A percentile compares a stretch with the other conserved stretches of the same genome.
Conservation (phyloP, 2,888 invertebrate species). For the Apantesis nais region DNA sequence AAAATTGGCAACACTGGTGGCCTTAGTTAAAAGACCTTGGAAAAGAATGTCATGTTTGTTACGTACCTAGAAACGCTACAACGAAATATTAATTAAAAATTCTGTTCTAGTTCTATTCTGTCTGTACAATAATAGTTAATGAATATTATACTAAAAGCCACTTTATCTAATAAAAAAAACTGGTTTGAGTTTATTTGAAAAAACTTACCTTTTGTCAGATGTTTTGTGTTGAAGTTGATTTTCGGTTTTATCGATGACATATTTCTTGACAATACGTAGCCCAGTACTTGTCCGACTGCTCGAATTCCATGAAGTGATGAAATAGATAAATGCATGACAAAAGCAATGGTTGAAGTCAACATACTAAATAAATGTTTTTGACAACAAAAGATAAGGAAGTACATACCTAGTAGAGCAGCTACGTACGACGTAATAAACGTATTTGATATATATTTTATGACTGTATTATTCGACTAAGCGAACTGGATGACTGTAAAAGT, state of each 20-base stretch:
- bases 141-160: not conserved
- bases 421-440: too few species aligned
- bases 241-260: slow-evolving; percentile 46
- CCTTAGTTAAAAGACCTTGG: not conserved
- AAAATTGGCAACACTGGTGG: not conserved
- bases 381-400: not conserved
- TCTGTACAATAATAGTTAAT: not conserved
- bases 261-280: slow-evolving; percentile 56
- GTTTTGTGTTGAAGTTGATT: slow-evolving; percentile 71
- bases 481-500: too few species aligned
- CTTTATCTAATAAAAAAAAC: too few species aligned
- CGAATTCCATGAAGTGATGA: slow-evolving; percentile 47
- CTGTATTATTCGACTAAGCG: too few species aligned
- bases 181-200: not conserved
- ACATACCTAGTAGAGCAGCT: too few species aligned
- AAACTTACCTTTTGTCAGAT: slow-evolving; percentile 71
- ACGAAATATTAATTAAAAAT: not conserved
- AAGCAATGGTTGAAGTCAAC: slow-evolving; percentile 3
- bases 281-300: slow-evolving; percentile 57
- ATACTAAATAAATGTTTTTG: slow-evolving; percentile 4
- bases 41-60: not conserved
- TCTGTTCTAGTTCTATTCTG: not conserved
- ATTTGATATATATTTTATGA: too few species aligned
- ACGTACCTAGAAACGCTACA: not conserved
- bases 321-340: slow-evolving; percentile 6